Evolutionary conservation across 2,113 vertebrate species (phyloP).

Genomic region (Tachuris rubrigastra): DNA sequence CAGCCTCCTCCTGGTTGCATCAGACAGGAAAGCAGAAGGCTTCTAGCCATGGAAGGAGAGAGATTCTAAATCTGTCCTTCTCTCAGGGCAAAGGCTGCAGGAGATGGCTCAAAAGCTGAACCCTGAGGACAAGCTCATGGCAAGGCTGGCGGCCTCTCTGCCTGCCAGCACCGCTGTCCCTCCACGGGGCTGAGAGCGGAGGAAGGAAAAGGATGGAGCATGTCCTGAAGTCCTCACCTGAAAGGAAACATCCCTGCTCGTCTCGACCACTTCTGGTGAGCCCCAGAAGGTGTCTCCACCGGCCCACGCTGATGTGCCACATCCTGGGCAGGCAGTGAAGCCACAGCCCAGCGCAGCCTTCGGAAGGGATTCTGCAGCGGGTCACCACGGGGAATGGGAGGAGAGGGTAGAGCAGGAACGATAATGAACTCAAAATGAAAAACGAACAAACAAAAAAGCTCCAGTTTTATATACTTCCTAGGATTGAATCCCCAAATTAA

Average conservation of each 20-base stretch:
- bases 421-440: not conserved
- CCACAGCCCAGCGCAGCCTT: not conserved
- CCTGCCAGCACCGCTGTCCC: not conserved
- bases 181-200: not conserved
- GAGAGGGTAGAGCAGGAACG: not conserved
- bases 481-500: not conserved
- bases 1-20: not conserved
- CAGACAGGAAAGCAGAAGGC: not conserved
- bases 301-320: not conserved
- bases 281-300: constrained; percentile 71
- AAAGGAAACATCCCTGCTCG: not conserved
- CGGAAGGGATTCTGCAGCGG: not conserved
- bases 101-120: not conserved
- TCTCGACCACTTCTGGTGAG: not conserved
- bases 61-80: not conserved
- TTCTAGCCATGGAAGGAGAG: not conserved
- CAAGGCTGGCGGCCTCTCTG: fast-evolving
- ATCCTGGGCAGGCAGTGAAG: not conserved
- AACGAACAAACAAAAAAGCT: not conserved
- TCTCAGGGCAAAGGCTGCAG: not conserved
- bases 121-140: not conserved
- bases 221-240: not conserved
- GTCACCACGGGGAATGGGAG: not conserved
- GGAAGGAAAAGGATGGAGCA: not conserved
- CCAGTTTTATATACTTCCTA: not conserved